Evolutionary conservation across 2,888 invertebrate species (phyloP), one percentile per base, ranked within the genome.

Genomic region (Drosophila nigritarsus): DNA sequence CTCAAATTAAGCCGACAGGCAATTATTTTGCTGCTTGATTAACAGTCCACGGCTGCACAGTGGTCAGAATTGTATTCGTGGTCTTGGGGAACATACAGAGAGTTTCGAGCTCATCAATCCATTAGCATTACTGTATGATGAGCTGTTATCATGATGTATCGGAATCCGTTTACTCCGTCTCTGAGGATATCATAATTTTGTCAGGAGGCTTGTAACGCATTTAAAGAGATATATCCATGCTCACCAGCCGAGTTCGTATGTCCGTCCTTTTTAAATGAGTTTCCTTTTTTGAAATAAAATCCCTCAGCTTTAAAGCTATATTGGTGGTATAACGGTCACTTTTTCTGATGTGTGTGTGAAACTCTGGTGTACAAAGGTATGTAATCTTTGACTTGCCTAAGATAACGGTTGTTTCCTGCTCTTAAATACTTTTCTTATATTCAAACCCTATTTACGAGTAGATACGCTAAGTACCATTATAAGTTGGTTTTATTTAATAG

Each of bases 11-110:
- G 29, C 56, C 9, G 34, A 3, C n/a, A 38, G 11, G 51, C 36
- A 61, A 51, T 51, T 61, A 61, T 30, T 51, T 20, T 24, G 20
- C 42, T 29, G 13, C 42, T 30, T 30, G 27, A 54, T 54, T 38
- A 54, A 38, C 27, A 38, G 27, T 18, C 13, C 15, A n/a, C 15
- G 20, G 38, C 4, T 8, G 38, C 65, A 51, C 42, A 42, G 54
- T 55, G 54, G 20, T n/a, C 27, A 11, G 7, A 36, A 24, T 6
- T 13, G 13, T 5, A 24, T 13, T 20, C 13, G 20, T 20, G 13
- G 13, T 45, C 11, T 18, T 18, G 5, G 18, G 9, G 15, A 29
- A 49, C 20, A 20, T 6, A 9, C 20, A 18, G 9, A n/a, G 13
- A 8, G 20, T 40, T n/a, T 40, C 29, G 4, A n/a, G 40, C 40